phyloP scores from a whole-genome alignment of 53 echinoderm and acorn worm genomes.

The Temnopleurus reevesii region DNA sequence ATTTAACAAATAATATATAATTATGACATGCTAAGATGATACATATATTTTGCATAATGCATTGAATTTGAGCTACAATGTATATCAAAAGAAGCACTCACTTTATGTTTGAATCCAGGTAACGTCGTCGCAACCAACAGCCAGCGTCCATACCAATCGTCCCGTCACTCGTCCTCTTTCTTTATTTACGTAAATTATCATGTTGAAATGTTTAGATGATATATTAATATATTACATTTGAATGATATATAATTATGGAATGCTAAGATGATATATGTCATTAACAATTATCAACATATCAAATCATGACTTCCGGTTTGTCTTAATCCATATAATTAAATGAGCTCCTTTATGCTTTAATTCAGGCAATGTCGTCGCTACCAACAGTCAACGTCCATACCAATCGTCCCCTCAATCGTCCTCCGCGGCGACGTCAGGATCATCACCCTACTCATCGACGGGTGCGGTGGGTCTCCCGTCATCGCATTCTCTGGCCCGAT shows the following conservation, averaged over 20 bases:
- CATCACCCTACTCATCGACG: not conserved
- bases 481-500: slow-evolving; percentile 70
- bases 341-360: not conserved
- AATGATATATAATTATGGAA: too few species aligned
- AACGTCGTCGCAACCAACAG: slow-evolving; percentile 35
- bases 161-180: not conserved
- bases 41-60: too few species aligned
- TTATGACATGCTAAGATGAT: too few species aligned
- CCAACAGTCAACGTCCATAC: slow-evolving; percentile 15
- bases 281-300: too few species aligned
- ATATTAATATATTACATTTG: too few species aligned
- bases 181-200: too few species aligned
- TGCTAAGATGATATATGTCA: too few species aligned
- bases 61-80: too few species aligned
- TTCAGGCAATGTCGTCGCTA: slow-evolving; percentile 37
- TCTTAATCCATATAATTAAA: not conserved
- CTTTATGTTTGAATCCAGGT: not conserved
- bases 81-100: too few species aligned
- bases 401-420: not conserved
- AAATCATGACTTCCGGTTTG: not conserved
- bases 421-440: not conserved
- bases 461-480: slow-evolving; percentile 27
- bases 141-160: slow-evolving; percentile 7
- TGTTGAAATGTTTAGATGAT: too few species aligned
- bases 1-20: too few species aligned